phyloP scores from a whole-genome alignment of 2,797 vertebrate genomes.

The Heterohyrax brucei region DNA sequence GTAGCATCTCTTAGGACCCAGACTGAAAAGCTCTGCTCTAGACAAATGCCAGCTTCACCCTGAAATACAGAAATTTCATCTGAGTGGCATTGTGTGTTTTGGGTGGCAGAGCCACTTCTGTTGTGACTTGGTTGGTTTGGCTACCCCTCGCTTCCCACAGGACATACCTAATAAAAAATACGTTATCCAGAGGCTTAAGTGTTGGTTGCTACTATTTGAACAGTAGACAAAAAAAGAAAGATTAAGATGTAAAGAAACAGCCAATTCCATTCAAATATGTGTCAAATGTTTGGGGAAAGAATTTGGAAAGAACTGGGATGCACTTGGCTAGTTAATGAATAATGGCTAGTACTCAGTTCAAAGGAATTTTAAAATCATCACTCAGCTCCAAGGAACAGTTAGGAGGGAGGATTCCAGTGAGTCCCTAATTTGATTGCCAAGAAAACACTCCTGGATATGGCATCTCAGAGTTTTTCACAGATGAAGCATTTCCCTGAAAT shows the following conservation, averaged over 20 bases:
- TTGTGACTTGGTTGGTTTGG: background rate
- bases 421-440: slow-evolving; percentile 7
- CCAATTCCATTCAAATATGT: slow-evolving; percentile 51
- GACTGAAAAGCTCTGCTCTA: background rate
- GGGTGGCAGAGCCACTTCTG: background rate
- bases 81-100: background rate
- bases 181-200: background rate
- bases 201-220: slow-evolving; percentile 22
- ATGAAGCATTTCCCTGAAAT: slow-evolving; percentile 37
- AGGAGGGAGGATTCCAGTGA: slow-evolving; percentile 30
- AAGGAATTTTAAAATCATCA: background rate
- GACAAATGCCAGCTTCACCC: background rate
- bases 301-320: slow-evolving; percentile 24
- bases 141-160: background rate
- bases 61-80: background rate
- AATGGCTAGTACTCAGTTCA: background rate
- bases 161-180: background rate
- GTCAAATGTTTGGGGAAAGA: slow-evolving; percentile 46
- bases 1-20: background rate
- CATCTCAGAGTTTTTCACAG: background rate
- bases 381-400: background rate
- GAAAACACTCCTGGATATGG: slow-evolving; percentile 5
- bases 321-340: background rate
- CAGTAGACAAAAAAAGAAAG: background rate
- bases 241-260: background rate